phyloP scores from a whole-genome alignment of 2,113 vertebrate species.

The Gavialis gangeticus region DNA sequence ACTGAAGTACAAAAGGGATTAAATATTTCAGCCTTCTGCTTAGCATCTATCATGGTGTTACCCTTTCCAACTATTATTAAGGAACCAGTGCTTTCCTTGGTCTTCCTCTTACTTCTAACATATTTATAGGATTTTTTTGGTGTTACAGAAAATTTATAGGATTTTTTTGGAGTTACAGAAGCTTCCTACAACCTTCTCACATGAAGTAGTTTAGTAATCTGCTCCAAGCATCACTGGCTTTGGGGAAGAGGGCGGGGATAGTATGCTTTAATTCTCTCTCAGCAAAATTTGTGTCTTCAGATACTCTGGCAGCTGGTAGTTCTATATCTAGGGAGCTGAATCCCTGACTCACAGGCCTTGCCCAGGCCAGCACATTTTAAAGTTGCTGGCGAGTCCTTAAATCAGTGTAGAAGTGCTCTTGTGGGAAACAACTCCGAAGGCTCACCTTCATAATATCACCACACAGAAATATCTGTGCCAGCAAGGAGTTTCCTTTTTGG shows the following conservation, averaged over 20 bases:
- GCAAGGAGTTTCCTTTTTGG: not conserved
- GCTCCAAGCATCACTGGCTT: fast-evolving
- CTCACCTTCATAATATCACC: not conserved
- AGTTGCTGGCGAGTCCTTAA: not conserved
- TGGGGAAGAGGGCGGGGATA: not conserved
- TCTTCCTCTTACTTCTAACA: too few relatives aligned
- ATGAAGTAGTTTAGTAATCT: not conserved
- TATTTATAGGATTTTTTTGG: too few relatives aligned
- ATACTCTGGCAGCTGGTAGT: not conserved
- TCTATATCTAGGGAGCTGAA: not conserved
- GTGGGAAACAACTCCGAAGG: not conserved
- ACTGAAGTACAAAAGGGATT: too few relatives aligned
- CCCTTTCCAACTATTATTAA: too few relatives aligned
- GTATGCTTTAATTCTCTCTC: fast-evolving
- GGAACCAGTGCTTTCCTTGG: too few relatives aligned
- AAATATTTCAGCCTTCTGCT: too few relatives aligned
- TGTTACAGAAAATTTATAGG: fast-evolving
- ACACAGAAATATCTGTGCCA: not conserved
- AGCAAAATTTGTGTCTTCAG: not conserved
- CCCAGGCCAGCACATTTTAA: not conserved
- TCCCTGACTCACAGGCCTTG: not conserved
- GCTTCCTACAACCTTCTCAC: fast-evolving
- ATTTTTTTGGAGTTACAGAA: too few relatives aligned
- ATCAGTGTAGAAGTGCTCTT: not conserved
- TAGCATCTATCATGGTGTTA: too few relatives aligned